A percentile compares a stretch with the other conserved stretches of the same genome.
These are phyloP conservation scores for Ooceraea biroi DNA, from an alignment of 1,140 invertebrate species.

Conservation along the genomic window DNA sequence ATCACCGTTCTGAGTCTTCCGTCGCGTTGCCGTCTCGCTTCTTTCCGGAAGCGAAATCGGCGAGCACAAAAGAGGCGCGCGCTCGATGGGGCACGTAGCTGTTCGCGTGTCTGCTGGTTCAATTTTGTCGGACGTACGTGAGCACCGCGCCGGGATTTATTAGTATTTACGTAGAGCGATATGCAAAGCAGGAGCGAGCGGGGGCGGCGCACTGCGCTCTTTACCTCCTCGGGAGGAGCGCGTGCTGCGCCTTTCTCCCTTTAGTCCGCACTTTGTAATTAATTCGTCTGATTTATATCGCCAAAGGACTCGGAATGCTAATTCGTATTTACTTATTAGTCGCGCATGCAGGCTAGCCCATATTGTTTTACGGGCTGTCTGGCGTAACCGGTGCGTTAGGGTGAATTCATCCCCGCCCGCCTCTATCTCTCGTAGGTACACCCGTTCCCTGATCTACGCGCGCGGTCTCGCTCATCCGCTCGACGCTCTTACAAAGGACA, in stretches of 20 bases:
- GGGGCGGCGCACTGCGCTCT: slow-evolving; percentile 51
- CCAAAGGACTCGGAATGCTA: slow-evolving; percentile 80
- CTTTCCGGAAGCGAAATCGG: not conserved
- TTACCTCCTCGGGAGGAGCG: slow-evolving; percentile 63
- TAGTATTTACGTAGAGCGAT: slow-evolving; percentile 79
- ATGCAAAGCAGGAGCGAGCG: slow-evolving; percentile 72
- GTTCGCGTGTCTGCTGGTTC: slow-evolving; percentile 41
- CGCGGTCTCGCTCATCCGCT: slow-evolving; percentile 66
- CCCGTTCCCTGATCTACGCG: slow-evolving; percentile 37
- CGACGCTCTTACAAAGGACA: slow-evolving; percentile 72
- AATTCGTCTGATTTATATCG: slow-evolving; percentile 82
- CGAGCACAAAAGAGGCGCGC: slow-evolving; percentile 24
- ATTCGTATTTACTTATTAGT: slow-evolving; percentile 83
- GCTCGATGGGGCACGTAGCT: slow-evolving; percentile 55
- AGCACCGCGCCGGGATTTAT: slow-evolving; percentile 71
- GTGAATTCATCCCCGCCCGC: slow-evolving; percentile 23
- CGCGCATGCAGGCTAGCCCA: slow-evolving; percentile 73
- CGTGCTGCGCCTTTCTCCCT: slow-evolving; percentile 20
- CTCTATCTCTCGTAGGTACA: not conserved
- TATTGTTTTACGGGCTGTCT: slow-evolving; percentile 74
- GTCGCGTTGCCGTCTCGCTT: slow-evolving; percentile 3
- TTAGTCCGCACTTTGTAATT: slow-evolving; percentile 68
- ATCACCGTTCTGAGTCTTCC: not conserved
- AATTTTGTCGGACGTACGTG: slow-evolving; percentile 62
- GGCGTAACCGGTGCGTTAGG: slow-evolving; percentile 54